Evolutionary conservation across 2,113 vertebrate genomes (phyloP), one percentile per base, ranked within the genome.

Genomic region (Calidris pugnax): DNA sequence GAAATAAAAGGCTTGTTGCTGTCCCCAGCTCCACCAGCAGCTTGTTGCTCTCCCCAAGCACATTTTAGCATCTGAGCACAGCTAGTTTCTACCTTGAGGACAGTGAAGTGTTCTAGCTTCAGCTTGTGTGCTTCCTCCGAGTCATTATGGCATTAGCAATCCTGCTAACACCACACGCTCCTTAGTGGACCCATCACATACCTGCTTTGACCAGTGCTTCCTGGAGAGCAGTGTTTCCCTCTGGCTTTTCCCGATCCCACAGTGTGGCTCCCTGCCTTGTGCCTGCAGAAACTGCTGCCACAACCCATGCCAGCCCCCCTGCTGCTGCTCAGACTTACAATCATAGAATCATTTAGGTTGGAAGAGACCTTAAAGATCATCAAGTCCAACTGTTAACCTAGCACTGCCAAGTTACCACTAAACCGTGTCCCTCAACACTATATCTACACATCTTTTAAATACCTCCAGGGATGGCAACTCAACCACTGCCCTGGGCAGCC

Each of bases 231-330:
- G 47, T 5, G 14, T 84, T 85, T 75, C 56, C 39, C 84, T 71
- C 48, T 45, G 39, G 12, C 48, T 72, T 80, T 45, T 41, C 43
- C 66, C 1, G 1, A 12, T n/a, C 47, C n/a, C 4, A 2, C 2
- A 1, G n/a, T 3, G 1, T 1, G 9, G 39, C 45, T 85, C 63
- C 33, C 39, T 85, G 39, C 41, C 0, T 1, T 33, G 43, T 64
- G 41, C 67, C 50, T 89, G 57, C 62, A 63, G 80, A 57, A 37
- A 33, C 37, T 66, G 15, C 41, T 30, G 39, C 62, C 39, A 18
- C 48, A 45, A 2, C 23, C 28, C 7, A 0, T 0, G 0, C 50
- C 4, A 2, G n/a, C 43, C 18, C 18, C 66, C 28, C 60, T 71
- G 66, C 53, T 0, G 0, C 80, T 50, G 51, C 76, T 87, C 1